phyloP scores from a whole-genome alignment of 1,140 invertebrate species.

The Tribolium madens region DNA sequence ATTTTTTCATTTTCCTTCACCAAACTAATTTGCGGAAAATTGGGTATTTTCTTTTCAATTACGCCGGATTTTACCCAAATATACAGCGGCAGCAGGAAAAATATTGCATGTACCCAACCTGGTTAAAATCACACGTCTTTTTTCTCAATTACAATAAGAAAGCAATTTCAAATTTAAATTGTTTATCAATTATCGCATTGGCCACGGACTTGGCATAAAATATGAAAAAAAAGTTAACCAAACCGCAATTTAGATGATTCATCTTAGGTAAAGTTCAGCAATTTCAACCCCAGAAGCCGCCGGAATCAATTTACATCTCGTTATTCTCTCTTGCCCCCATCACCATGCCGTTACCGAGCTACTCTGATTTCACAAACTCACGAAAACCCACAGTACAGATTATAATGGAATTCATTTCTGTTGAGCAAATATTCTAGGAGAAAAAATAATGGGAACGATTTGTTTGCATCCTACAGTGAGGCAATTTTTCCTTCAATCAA shows the following conservation, averaged over 20 bases:
- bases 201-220: constrained; percentile 32
- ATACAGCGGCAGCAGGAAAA: background rate
- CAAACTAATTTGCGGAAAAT: constrained; percentile 44
- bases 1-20: constrained; percentile 40
- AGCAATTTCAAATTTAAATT: too few species aligned
- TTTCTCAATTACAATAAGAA: too few species aligned
- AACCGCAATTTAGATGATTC: constrained; percentile 62
- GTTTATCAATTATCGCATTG: background rate
- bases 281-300: constrained; percentile 60
- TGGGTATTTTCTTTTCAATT: constrained; percentile 48
- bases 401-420: constrained; percentile 46
- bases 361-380: constrained; percentile 54
- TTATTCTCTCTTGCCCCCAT: constrained; percentile 58
- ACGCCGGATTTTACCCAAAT: constrained; percentile 34
- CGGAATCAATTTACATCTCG: constrained; percentile 65
- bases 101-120: background rate
- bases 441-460: constrained; percentile 32
- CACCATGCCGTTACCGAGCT: constrained; percentile 44
- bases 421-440: constrained; percentile 40
- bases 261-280: constrained; percentile 64
- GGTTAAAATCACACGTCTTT: too few species aligned
- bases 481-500: constrained; percentile 6
- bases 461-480: background rate
- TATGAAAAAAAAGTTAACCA: constrained; percentile 58
- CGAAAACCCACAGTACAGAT: constrained; percentile 37